Evolutionary conservation across 1,140 invertebrate species (phyloP), one percentile per base, ranked within the genome.

Genomic region (Tribolium castaneum): DNA sequence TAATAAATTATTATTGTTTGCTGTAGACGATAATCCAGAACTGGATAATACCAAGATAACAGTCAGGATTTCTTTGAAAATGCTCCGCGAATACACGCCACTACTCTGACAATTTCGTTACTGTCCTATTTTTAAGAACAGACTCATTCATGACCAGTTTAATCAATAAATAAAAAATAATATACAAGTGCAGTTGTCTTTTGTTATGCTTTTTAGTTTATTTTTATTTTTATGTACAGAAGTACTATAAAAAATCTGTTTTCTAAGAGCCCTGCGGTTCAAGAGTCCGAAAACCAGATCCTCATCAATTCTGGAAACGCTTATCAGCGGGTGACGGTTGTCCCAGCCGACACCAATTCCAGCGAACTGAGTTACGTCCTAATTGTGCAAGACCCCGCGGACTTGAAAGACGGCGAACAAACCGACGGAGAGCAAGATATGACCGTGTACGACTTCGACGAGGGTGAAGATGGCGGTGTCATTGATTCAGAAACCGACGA

Each of bases 291-390:
- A 6, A 89, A 89, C 87, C 87, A 89, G 78, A 86, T 89, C 59
- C 84, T 90, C 6, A 87, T 91, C 1, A 91, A 91, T 83, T 89
- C 90, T 62, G 89, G 88, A 9, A 92, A 93, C 78, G 88, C 89
- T 3, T 96, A 93, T 87, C 95, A 96, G 86, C 94, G 95, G 1
- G 94, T 97, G 0, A 96, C 95, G 0, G 92, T 97, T 78, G 92
- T 97, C 12, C 95, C 95, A 1, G 94, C 95, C 0, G 94, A 96
- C 75, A 91, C 90, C 1, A 92, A 92, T 83, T 90, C 92, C 66
- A 94, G 94, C 45, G 95, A 97, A 89, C 91, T 97, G 0, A 97
- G 94, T 86, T 97, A 97, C 86, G 95, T 98, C 0, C 88, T 98
- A 9, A 96, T 97, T 79, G 94, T 98, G 2, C 94, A 96, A 77